These are phyloP conservation scores for Akabosia matsudoensis DNA, from an alignment of 1,140 invertebrate species.

Conservation along the genomic window DNA sequence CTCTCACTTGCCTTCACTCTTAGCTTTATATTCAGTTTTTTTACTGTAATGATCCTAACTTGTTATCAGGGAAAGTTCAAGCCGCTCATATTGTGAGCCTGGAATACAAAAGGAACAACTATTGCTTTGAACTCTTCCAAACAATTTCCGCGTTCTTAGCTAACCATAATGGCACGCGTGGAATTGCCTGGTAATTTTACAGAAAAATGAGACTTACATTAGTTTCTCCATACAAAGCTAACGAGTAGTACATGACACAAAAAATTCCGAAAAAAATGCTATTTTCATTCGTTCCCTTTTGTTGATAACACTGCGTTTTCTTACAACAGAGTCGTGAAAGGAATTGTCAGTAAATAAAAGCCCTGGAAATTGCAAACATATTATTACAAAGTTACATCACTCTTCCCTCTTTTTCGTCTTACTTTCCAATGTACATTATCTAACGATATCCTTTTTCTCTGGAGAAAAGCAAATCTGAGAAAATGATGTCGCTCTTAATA, in stretches of 20 bases:
- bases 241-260: conserved; percentile 6
- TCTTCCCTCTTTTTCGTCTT: too few relatives aligned
- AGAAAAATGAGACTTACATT: not conserved
- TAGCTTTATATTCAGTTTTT: too few relatives aligned
- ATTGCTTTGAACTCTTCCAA: too few relatives aligned
- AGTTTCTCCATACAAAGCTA: not conserved
- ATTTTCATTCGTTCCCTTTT: not conserved
- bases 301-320: not conserved
- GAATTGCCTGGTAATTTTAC: not conserved
- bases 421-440: too few relatives aligned
- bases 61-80: too few relatives aligned
- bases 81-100: too few relatives aligned
- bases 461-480: not conserved
- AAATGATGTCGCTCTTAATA: not conserved
- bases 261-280: not conserved
- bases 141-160: too few relatives aligned
- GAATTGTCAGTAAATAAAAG: not conserved
- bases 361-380: not conserved
- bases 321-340: not conserved
- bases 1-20: not conserved
- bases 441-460: not conserved
- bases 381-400: too few relatives aligned
- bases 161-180: too few relatives aligned
- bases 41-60: not conserved
- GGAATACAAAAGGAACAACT: too few relatives aligned